Conservation (phyloP, 2,797 vertebrate genomes). For the Tinamus major region DNA sequence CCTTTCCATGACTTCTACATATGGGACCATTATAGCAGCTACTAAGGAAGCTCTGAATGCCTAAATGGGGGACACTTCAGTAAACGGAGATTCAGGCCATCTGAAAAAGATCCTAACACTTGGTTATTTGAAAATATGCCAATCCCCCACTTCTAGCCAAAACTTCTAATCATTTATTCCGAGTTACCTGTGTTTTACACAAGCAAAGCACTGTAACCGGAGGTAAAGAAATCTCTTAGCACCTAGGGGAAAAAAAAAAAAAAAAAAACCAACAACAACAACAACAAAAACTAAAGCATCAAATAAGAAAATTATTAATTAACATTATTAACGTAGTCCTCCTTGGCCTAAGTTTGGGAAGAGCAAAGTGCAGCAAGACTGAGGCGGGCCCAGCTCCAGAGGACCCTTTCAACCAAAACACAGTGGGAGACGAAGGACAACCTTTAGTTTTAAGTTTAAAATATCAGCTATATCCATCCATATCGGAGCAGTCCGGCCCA, state of each 20-base stretch:
- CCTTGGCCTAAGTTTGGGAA: constrained; percentile 63
- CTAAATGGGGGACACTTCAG: background rate
- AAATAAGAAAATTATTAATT: background rate
- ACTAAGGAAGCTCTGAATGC: background rate
- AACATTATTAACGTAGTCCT: constrained; percentile 62
- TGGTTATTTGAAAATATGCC: background rate
- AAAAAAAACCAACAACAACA: too few relatives aligned
- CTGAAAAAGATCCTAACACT: background rate
- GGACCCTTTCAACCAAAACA: background rate
- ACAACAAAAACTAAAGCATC: too few relatives aligned
- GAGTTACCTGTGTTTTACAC: background rate
- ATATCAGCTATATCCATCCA: background rate
- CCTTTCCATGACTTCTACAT: background rate
- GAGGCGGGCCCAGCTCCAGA: constrained; percentile 8
- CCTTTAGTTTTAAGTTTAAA: background rate
- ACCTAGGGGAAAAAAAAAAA: background rate
- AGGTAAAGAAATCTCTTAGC: background rate
- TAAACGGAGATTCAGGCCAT: background rate
- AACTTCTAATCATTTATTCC: background rate
- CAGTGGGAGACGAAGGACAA: fast-evolving
- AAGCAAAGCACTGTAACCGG: background rate
- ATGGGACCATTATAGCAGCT: background rate
- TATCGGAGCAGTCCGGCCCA: background rate
- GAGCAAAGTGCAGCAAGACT: constrained; percentile 36
- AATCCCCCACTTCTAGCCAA: background rate